Percentiles rank a stretch among this genome's conserved stretches.
These are phyloP conservation scores for Amphiura filiformis DNA, from an alignment of 35 echinoderm and acorn worm genomes.

Conservation along the genomic window DNA sequence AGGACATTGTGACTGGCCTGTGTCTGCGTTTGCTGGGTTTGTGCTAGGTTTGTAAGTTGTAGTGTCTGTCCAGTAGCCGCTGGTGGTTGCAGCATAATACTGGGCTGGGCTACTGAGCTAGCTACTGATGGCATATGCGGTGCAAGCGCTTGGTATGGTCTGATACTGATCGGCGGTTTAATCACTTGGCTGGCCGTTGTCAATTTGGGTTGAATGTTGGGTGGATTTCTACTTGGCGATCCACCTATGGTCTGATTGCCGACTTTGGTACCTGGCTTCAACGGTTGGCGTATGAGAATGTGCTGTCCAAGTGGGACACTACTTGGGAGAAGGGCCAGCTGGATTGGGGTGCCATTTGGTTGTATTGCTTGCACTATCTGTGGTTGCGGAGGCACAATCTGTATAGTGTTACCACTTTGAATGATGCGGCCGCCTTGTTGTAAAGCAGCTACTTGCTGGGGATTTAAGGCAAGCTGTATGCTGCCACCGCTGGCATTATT, in stretches of 20 bases:
- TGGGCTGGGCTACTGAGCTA: slow-evolving; percentile 18
- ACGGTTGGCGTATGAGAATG: neutral
- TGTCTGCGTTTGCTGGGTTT: neutral
- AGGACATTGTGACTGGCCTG: slow-evolving; percentile 33
- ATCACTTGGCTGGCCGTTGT: neutral
- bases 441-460: neutral
- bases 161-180: slow-evolving; percentile 16
- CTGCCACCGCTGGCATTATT: neutral
- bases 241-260: neutral
- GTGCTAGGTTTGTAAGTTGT: slow-evolving; percentile 17
- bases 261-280: neutral
- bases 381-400: slow-evolving; percentile 7
- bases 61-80: neutral
- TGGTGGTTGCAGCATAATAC: neutral
- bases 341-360: neutral
- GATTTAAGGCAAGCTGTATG: neutral
- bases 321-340: neutral
- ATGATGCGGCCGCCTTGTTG: neutral
- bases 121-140: neutral
- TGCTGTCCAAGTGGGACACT: neutral
- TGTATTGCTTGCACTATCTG: neutral
- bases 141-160: slow-evolving; percentile 5
- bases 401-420: slow-evolving; percentile 12
- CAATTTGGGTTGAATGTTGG: slow-evolving; percentile 48
- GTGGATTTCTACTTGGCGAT: slow-evolving; percentile 22